Conservation (phyloP, 2,888 invertebrate species). For the Siphonodentalium dalli region DNA sequence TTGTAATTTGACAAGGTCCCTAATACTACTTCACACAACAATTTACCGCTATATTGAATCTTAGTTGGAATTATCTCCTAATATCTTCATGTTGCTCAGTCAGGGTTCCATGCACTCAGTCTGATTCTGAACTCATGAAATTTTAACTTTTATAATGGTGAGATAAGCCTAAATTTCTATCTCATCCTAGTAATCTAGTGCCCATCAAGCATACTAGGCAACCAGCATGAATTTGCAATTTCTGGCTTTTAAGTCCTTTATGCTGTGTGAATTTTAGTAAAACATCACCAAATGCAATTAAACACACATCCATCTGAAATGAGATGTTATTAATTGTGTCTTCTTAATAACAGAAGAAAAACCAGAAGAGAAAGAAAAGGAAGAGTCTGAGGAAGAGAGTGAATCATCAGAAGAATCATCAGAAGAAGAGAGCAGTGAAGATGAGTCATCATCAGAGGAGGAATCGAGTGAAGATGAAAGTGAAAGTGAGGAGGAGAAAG, state of each 20-base stretch:
- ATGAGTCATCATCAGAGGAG: constrained; percentile 55
- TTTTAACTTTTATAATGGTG: too few relatives aligned
- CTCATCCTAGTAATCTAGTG: too few relatives aligned
- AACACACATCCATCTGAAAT: neutral
- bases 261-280: neutral
- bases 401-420: constrained; percentile 59
- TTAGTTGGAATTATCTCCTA: too few relatives aligned
- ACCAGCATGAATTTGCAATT: too few relatives aligned
- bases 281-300: constrained; percentile 3
- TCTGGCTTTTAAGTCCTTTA: neutral
- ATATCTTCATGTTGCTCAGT: too few relatives aligned
- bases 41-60: too few relatives aligned
- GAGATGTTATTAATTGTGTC: constrained; percentile 15
- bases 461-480: constrained; percentile 67
- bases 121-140: too few relatives aligned
- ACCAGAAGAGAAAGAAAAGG: constrained; percentile 71
- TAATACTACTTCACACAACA: too few relatives aligned
- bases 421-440: constrained; percentile 47
- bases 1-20: too few relatives aligned
- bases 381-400: constrained; percentile 67
- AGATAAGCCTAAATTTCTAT: too few relatives aligned
- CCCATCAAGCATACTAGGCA: too few relatives aligned
- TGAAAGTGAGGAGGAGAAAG: constrained; percentile 64
- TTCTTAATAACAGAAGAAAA: constrained; percentile 21
- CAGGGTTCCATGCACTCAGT: too few relatives aligned